Base-by-base conservation (phyloP, 2,888 invertebrate genomes). In the Pheosia tremula region DNA sequence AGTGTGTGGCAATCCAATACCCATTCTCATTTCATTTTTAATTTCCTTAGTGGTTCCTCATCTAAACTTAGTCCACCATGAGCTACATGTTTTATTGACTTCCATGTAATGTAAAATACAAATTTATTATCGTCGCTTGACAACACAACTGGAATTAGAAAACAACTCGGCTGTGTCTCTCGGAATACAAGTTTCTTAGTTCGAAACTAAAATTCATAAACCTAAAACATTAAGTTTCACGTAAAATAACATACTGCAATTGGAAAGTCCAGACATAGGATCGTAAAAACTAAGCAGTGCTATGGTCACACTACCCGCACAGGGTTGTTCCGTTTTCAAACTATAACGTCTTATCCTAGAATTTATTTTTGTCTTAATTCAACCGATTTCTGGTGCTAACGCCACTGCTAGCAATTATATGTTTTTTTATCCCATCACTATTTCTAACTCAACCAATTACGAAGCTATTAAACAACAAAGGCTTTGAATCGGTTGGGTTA, bases 211-310 rank as follows among this genome's bases (percentile, higher is more conserved):
- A 86, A 76, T 83, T 83, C 73, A 66, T 70, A 75, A 78, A 76
- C 77, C 65, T 64, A 71, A 69, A 85, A 83, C 84, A 84, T 86
- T 82, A 84, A 85, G 83, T 74, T 77, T 71, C 63, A 70, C 82
- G 85, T 88, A 85, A 87, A 89, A 77, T 77, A 78, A 62, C 73
- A 73, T 69, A 74, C 74, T 70, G 71, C 61, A 74, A 77, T 67
- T 72, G 72, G 70, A 61, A 72, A 67, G 69, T 75, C 75, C 74
- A 74, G 79, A 77, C 79, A 68, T 73, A 63, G 72, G 72, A 66
- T 85, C 87, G 85, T 89, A 87, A 89, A 89, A 84, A 81, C 73
- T 83, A 85, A 85, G 68, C 69, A 67, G 69, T 57, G 59, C 69
- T 69, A 70, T 80, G 74, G 75, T 43, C 24, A 24, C 24, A 24